These are phyloP conservation scores for Lacanobia oleracea DNA, from an alignment of 2,888 invertebrate species.

Conservation along the genomic window DNA sequence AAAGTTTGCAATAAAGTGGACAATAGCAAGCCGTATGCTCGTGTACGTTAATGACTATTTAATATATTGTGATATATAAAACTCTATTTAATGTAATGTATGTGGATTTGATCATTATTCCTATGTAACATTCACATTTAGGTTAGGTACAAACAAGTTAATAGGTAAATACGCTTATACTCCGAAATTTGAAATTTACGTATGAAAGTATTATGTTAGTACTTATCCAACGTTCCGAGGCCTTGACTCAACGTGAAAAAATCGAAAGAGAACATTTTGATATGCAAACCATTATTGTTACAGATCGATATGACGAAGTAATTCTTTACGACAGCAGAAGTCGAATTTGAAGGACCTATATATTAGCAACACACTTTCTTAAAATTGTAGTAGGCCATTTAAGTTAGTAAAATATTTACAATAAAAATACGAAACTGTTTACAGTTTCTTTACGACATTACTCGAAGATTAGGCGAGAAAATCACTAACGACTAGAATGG, in stretches of 20 bases:
- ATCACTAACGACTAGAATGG: constrained; percentile 85
- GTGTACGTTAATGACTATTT: constrained; percentile 68
- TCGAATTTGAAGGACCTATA: constrained; percentile 83
- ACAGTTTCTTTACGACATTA: constrained; percentile 86
- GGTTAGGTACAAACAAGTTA: constrained; percentile 79
- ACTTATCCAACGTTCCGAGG: constrained; percentile 58
- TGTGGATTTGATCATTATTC: constrained; percentile 66
- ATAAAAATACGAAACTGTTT: constrained; percentile 86
- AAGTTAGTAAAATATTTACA: constrained; percentile 89
- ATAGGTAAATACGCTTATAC: constrained; percentile 70
- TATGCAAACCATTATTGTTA: constrained; percentile 74
- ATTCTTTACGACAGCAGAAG: constrained; percentile 74
- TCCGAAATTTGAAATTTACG: constrained; percentile 71
- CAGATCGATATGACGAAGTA: constrained; percentile 74
- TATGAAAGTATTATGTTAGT: constrained; percentile 70
- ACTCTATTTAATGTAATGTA: constrained; percentile 69
- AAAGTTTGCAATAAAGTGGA: constrained; percentile 72
- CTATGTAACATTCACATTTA: constrained; percentile 81
- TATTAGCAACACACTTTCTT: constrained; percentile 86
- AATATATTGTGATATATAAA: constrained; percentile 74
- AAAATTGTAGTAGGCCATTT: constrained; percentile 87
- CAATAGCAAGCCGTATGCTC: constrained; percentile 81
- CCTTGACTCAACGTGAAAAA: constrained; percentile 46
- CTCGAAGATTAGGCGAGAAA: constrained; percentile 88
- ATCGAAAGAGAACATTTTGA: constrained; percentile 62